A percentile compares a stretch with the other conserved stretches of the same genome.
phyloP scores from a whole-genome alignment of 2,797 vertebrate species.

The Thunnus albacares region DNA sequence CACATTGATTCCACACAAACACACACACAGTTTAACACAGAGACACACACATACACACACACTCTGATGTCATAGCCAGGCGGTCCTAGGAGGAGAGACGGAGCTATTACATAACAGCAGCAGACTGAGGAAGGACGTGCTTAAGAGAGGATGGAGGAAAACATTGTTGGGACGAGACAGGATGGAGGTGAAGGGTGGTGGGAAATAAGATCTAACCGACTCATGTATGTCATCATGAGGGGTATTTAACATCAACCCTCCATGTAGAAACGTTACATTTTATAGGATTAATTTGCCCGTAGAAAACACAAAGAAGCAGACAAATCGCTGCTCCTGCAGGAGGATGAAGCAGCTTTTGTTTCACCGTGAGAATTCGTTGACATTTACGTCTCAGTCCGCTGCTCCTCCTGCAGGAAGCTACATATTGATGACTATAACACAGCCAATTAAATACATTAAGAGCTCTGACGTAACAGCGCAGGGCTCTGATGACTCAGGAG shows the following conservation, averaged over 20 bases:
- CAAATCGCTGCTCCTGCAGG: background rate
- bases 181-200: constrained; percentile 10
- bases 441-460: constrained; percentile 56
- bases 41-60: constrained; percentile 22
- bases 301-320: background rate
- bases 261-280: background rate
- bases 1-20: constrained; percentile 11
- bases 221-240: background rate
- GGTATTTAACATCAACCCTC: background rate
- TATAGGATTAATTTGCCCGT: background rate
- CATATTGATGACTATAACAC: constrained; percentile 32
- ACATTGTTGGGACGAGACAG: constrained; percentile 29
- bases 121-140: constrained; percentile 54
- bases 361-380: constrained; percentile 15
- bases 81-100: constrained; percentile 69
- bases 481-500: constrained; percentile 52
- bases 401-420: constrained; percentile 18
- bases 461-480: constrained; percentile 57
- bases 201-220: background rate
- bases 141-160: constrained; percentile 45
- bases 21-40: constrained; percentile 19
- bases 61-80: constrained; percentile 75
- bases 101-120: constrained; percentile 70
- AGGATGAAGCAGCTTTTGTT: constrained; percentile 3
- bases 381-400: constrained; percentile 17